Evolutionary conservation across 2,797 vertebrate species (phyloP), one percentile per base, ranked within the genome.

Genomic region (Rhinophrynus dorsalis): DNA sequence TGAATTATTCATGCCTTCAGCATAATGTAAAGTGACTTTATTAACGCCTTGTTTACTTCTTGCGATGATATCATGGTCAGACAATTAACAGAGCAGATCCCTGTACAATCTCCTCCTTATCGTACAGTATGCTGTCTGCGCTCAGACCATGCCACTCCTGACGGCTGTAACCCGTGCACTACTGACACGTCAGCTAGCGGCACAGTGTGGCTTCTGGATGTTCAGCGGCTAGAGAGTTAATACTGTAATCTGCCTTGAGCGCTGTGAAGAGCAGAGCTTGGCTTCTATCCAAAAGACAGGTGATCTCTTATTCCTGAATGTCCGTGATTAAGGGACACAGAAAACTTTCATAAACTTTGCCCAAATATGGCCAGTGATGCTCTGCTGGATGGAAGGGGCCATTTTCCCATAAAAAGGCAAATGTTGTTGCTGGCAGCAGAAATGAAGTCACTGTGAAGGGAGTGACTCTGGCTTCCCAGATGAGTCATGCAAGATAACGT

Each of bases 341-440:
- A 52, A 44, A 65, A 33, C 69, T 37, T 65, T 59, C 20, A 27
- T 66, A 40, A 79, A 44, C 6, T 75, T 67, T 77, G 15, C 63
- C 65, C 76, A 3, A 61, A 75, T 50, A 67, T 63, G 27, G 62
- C 67, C 20, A 80, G 59, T 20, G 60, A 40, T 76, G 57, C 2
- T 47, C 47, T 24, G 76, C 6, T 69, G 12, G 55, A 44, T 32
- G 55, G 63, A 45, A 68, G 60, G n/a, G 67, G 54, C 0, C 15
- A 63, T 2, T 6, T 56, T 81, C 78, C 75, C 44, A 51, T 65
- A 56, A 78, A 80, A 77, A 23, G 67, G 35, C 23, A 61, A n/a
- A 18, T 23, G 17, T 44, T 13, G 24, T 1, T 5, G 37, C 8
- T 1, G 21, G 10, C 8, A 5, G 40, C 29, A 2, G 52, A 9